Conservation (phyloP, 2,113 vertebrate genomes). For the Pelobates fuscus region DNA sequence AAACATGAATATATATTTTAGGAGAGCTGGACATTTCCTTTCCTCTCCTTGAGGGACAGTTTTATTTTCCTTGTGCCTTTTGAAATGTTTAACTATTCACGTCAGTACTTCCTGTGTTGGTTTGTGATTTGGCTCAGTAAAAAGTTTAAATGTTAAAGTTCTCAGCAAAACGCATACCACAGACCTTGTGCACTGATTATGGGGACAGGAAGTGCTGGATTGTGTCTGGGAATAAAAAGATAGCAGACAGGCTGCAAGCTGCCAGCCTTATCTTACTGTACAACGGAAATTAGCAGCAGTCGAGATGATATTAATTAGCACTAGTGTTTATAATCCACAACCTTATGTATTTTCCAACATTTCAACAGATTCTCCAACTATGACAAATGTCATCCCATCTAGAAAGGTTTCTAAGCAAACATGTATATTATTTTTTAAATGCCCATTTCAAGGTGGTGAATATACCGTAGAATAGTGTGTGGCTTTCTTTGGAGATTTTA, state of each 20-base stretch:
- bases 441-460: too few species aligned
- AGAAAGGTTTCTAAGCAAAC: neutral
- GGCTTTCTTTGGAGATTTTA: too few species aligned
- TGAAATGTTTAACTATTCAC: neutral
- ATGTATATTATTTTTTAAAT: too few species aligned
- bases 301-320: slow-evolving; percentile 29
- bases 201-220: slow-evolving; percentile 32
- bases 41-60: slow-evolving; percentile 33
- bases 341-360: slow-evolving; percentile 30
- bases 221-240: slow-evolving; percentile 52
- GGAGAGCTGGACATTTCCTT: slow-evolving; percentile 38
- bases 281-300: slow-evolving; percentile 4
- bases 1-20: neutral
- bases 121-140: slow-evolving; percentile 40
- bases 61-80: slow-evolving; percentile 10
- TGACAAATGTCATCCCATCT: neutral
- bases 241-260: slow-evolving; percentile 12
- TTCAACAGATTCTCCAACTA: neutral
- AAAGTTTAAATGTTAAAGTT: neutral
- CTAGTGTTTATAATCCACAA: slow-evolving; percentile 29
- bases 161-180: neutral
- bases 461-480: too few species aligned
- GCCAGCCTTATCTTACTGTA: neutral
- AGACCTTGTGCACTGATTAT: neutral
- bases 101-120: slow-evolving; percentile 15